phyloP scores from a whole-genome alignment of 2,113 vertebrate genomes.

The Azemiops feae region DNA sequence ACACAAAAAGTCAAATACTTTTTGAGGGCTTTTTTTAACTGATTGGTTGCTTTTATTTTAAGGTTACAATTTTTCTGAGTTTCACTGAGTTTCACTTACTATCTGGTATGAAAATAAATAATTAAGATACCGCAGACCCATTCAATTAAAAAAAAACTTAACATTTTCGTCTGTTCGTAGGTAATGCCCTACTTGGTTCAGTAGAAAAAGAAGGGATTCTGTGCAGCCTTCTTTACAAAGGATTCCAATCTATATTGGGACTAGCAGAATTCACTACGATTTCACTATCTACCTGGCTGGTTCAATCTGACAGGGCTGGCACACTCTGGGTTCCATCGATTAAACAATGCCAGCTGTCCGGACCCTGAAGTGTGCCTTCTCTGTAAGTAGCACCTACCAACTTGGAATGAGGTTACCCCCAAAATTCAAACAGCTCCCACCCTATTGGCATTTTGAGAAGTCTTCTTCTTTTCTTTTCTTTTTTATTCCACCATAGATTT shows the following conservation, averaged over 20 bases:
- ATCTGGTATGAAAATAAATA: neutral
- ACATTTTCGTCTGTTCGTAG: neutral
- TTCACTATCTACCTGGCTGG: neutral
- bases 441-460: neutral
- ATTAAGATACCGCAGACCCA: neutral
- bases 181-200: neutral
- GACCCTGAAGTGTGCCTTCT: neutral
- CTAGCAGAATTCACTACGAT: neutral
- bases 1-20: neutral
- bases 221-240: neutral
- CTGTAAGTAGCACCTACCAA: neutral
- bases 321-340: neutral
- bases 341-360: neutral
- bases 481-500: neutral
- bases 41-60: neutral
- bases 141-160: neutral
- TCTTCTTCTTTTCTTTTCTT: neutral
- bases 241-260: neutral
- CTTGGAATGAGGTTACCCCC: neutral
- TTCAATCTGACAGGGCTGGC: neutral
- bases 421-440: neutral
- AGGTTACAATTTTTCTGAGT: neutral
- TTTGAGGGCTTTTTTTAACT: neutral
- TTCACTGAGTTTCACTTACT: neutral
- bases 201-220: neutral